phyloP scores from a whole-genome alignment of 2,888 invertebrate genomes.

The Homarus gammarus region DNA sequence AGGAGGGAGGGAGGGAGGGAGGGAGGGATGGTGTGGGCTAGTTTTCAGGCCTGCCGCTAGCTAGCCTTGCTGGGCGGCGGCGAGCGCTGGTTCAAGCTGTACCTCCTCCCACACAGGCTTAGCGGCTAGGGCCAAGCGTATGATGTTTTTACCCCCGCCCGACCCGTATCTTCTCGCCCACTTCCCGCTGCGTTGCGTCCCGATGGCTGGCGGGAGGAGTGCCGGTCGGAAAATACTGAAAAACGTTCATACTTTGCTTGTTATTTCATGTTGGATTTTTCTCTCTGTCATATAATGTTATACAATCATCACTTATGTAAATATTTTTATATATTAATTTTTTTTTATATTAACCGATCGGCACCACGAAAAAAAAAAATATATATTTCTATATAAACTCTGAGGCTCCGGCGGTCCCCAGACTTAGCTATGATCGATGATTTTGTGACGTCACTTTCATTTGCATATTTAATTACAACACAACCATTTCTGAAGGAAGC shows the following conservation, averaged over 20 bases:
- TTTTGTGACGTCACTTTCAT: slow-evolving; percentile 70
- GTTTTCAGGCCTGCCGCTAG: slow-evolving; percentile 29
- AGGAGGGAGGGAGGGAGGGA: neutral
- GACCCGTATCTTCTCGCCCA: slow-evolving; percentile 7
- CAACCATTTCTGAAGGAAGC: slow-evolving; percentile 63
- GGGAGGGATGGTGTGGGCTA: neutral
- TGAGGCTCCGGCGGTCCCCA: neutral
- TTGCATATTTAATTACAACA: slow-evolving; percentile 67
- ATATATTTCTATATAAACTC: neutral
- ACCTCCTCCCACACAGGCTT: slow-evolving; percentile 58
- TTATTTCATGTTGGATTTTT: neutral
- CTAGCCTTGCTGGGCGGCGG: slow-evolving; percentile 26
- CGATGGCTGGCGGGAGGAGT: neutral
- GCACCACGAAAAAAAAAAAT: neutral
- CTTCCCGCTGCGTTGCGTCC: neutral
- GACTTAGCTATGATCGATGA: slow-evolving; percentile 59
- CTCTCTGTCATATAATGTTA: neutral
- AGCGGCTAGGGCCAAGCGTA: neutral
- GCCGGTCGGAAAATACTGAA: neutral
- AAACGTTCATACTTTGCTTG: neutral
- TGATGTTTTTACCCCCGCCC: slow-evolving; percentile 35
- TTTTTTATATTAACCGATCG: neutral
- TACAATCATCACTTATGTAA: neutral
- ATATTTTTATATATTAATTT: neutral
- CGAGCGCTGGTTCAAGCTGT: slow-evolving; percentile 23